Evolutionary conservation across 1,140 invertebrate species (phyloP), one percentile per base, ranked within the genome.

Genomic region (Onthophagus taurus): DNA sequence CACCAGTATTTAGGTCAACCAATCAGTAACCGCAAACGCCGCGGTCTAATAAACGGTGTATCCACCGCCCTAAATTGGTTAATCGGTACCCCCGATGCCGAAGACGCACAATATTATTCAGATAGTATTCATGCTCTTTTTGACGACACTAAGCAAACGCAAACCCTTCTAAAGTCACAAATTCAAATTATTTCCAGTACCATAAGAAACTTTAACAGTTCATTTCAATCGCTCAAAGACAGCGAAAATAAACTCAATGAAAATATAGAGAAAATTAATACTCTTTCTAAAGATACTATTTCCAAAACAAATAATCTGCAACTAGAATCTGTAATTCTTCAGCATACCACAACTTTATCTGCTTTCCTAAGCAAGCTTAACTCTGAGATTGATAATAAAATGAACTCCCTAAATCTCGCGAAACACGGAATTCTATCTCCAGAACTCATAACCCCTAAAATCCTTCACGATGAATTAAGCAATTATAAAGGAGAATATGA

Each of bases 51-150:
- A 13, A 52, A 58, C 44, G 53, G 51, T 20, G 16, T 58, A 11
- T 44, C 49, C 16, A 37, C 51, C 5, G 20, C 45, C 4, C 30
- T 57, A 2, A 59, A 59, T 44, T 61, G 48, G 49, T 29, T 56
- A 6, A 55, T 59, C 16, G 57, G 57, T n/a, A 43, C 45, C 1
- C 45, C 51, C 2, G 50, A 54, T 21, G 47, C 50, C 1, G 51
- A 49, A n/a, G 49, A 55, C 36, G 51, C 49, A 8, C 20, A 47
- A 41, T 53, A 45, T 35, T 53, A 44, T 42, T 26, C 42, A 14
- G 52, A 51, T 23, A 43, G 11, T 2, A 53, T 50, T 9, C 31
- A 49, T 20, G 48, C 30, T 12, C 43, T 48, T n/a, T 6, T n/a
- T 3, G 24, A 21, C 12, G 35, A 37, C 14, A 19, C n/a, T 20